A percentile compares a stretch with the other conserved stretches of the same genome.
These are phyloP conservation scores for Synchiropus splendidus DNA, from an alignment of 2,113 vertebrate genomes.

Conservation along the genomic window DNA sequence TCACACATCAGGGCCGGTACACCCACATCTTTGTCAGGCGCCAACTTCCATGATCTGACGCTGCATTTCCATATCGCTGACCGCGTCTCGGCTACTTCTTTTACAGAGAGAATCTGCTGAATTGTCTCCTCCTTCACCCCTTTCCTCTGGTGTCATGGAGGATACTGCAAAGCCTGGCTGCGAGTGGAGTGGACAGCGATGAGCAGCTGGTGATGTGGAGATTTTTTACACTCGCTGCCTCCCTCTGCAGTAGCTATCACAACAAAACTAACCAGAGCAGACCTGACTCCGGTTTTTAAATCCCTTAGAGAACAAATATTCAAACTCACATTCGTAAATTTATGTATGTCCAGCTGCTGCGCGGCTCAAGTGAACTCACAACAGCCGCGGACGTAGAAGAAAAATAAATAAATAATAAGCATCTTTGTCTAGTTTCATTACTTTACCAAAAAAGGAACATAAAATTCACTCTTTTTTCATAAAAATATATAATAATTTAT, in stretches of 20 bases:
- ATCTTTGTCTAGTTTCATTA: too few species aligned
- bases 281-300: too few species aligned
- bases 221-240: conserved; percentile 20
- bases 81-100: conserved; percentile 12
- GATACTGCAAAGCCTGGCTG: conserved; percentile 3
- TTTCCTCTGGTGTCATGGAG: conserved; percentile 11
- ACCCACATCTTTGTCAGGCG: conserved; percentile 26
- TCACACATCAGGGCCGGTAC: conserved; percentile 26
- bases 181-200: conserved; percentile 9
- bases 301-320: too few species aligned
- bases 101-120: conserved; percentile 42
- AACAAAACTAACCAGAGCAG: too few species aligned
- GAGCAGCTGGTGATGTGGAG: conserved; percentile 3
- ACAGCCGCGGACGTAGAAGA: too few species aligned
- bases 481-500: too few species aligned
- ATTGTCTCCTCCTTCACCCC: conserved; percentile 14
- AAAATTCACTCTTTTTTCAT: too few species aligned
- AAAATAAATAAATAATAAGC: too few species aligned
- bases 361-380: too few species aligned
- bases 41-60: conserved; percentile 9
- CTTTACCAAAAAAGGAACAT: too few species aligned
- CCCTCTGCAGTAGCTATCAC: background rate
- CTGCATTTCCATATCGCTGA: conserved; percentile 47
- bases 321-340: too few species aligned
- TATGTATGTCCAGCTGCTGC: too few species aligned